Conservation (phyloP, 2,797 vertebrate species). For the Tenualosa thibaudeaui region DNA sequence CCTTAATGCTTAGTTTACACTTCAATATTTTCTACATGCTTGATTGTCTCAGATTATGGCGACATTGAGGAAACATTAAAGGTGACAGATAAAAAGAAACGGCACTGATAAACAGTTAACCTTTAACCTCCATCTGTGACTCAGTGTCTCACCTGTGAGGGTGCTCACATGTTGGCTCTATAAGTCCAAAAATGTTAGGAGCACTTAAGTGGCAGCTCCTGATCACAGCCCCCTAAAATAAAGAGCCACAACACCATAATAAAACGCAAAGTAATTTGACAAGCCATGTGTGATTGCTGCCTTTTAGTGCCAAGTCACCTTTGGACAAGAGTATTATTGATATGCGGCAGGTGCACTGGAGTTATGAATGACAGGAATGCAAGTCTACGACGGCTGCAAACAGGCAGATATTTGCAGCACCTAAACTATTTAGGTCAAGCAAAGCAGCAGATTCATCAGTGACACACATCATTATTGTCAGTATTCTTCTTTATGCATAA, state of each 20-base stretch:
- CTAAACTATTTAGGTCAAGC: not conserved
- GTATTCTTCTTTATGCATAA: not conserved
- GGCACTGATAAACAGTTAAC: not conserved
- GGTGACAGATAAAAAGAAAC: not conserved
- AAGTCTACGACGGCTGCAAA: not conserved
- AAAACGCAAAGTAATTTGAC: not conserved
- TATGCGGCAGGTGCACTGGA: not conserved
- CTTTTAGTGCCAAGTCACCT: slow-evolving; percentile 12
- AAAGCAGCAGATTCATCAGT: not conserved
- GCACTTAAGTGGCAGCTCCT: not conserved
- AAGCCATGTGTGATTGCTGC: not conserved
- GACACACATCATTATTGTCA: not conserved
- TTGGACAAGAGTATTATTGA: not conserved
- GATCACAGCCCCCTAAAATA: not conserved
- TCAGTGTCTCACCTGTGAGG: not conserved
- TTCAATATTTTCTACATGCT: not conserved
- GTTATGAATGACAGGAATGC: slow-evolving; percentile 14
- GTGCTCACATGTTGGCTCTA: not conserved
- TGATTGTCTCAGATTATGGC: not conserved
- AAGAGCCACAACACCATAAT: not conserved
- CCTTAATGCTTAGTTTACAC: not conserved
- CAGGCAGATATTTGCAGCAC: not conserved
- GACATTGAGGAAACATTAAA: not conserved
- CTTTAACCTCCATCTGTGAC: not conserved
- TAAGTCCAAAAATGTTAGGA: not conserved